These are phyloP conservation scores for Platichthys stellatus DNA, from an alignment of 2,113 vertebrate genomes.

Conservation along the genomic window DNA sequence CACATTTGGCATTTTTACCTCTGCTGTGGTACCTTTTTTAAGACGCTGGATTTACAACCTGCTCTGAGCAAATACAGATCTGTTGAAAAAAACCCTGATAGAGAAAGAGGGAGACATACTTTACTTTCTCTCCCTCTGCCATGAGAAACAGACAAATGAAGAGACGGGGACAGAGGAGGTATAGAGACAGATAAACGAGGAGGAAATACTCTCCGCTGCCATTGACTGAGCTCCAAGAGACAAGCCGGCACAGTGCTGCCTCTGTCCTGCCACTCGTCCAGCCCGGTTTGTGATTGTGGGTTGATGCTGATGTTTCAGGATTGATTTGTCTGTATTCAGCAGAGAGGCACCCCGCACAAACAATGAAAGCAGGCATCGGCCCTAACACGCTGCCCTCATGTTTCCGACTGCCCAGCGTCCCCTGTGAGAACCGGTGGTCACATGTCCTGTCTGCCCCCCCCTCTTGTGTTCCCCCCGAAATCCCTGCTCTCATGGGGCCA, in stretches of 20 bases:
- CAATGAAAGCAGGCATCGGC: constrained; percentile 73
- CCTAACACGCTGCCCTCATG: constrained; percentile 71
- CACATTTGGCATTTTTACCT: constrained; percentile 54
- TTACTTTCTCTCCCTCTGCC: constrained; percentile 26
- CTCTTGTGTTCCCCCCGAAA: constrained; percentile 13
- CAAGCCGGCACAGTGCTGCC: constrained; percentile 53
- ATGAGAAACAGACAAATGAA: constrained; percentile 53
- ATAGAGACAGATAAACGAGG: constrained; percentile 61
- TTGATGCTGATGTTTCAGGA: constrained; percentile 73
- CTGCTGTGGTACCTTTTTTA: constrained; percentile 38
- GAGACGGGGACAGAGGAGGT: constrained; percentile 39
- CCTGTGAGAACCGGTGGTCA: constrained; percentile 76
- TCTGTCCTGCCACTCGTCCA: constrained; percentile 46
- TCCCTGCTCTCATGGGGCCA: constrained; percentile 33
- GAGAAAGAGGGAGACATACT: constrained; percentile 1
- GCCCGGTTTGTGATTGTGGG: constrained; percentile 35
- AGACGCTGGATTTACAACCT: constrained; percentile 67
- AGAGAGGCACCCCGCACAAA: constrained; percentile 66
- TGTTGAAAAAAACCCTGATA: background rate
- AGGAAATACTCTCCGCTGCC: constrained; percentile 39
- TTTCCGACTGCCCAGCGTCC: constrained; percentile 58
- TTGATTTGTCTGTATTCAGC: constrained; percentile 73
- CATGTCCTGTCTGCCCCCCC: constrained; percentile 52
- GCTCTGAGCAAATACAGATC: constrained; percentile 41
- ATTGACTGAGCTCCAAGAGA: constrained; percentile 57